Percentiles rank a stretch among this genome's conserved stretches.
Conservation (phyloP, 1,140 invertebrate species). For the Drosophila athabasca region DNA sequence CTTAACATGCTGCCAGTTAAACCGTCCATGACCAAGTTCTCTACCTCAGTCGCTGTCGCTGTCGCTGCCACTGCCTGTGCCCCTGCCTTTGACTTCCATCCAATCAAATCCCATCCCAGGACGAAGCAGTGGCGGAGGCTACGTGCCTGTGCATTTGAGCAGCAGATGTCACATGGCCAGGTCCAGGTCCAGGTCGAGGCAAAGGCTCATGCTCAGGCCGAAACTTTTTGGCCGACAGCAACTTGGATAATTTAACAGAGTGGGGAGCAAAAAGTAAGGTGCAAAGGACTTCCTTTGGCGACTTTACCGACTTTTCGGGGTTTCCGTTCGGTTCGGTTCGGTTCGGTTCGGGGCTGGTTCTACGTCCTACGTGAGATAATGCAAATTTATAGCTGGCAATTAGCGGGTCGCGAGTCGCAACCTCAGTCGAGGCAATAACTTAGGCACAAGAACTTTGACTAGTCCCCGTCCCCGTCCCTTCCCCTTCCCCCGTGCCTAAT, state of each 20-base stretch:
- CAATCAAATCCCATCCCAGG: slow-evolving; percentile 23
- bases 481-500: slow-evolving; percentile 50
- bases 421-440: slow-evolving; percentile 67
- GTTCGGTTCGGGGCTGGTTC: not conserved
- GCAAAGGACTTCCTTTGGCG: slow-evolving; percentile 26
- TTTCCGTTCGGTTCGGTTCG: too few species aligned
- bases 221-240: slow-evolving; percentile 61
- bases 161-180: slow-evolving; percentile 66
- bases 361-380: slow-evolving; percentile 70
- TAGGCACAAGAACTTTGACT: slow-evolving; percentile 60
- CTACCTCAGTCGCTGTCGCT: too few species aligned
- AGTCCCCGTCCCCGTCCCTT: slow-evolving; percentile 29
- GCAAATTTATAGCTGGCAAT: slow-evolving; percentile 80
- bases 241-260: slow-evolving; percentile 72
- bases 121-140: slow-evolving; percentile 21
- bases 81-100: not conserved
- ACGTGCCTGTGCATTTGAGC: slow-evolving; percentile 77
- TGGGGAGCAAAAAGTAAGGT: too few species aligned
- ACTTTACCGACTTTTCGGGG: slow-evolving; percentile 33
- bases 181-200: slow-evolving; percentile 10
- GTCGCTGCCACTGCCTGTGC: too few species aligned
- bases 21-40: slow-evolving; percentile 37
- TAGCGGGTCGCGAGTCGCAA: slow-evolving; percentile 72
- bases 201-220: slow-evolving; percentile 9
- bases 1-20: slow-evolving; percentile 72